Evolutionary conservation across 2,888 invertebrate genomes (phyloP).

Genomic region (Caenorhabditis sp.): DNA sequence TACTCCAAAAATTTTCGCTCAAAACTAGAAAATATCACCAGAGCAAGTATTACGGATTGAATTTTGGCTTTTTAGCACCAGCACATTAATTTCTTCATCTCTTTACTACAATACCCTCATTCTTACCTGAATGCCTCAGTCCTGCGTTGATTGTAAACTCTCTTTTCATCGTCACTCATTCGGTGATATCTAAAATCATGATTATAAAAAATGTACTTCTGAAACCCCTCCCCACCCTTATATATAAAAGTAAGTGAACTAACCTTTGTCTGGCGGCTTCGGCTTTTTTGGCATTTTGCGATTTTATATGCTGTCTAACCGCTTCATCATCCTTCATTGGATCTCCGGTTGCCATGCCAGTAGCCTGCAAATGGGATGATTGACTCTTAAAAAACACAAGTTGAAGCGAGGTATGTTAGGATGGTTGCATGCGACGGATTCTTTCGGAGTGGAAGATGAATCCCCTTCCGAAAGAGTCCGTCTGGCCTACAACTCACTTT

Average conservation of each 20-base stretch:
- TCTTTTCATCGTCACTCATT: constrained; percentile 66
- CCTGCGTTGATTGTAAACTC: constrained; percentile 66
- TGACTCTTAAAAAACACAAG: constrained; percentile 15
- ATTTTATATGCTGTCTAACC: constrained; percentile 62
- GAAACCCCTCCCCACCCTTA: neutral
- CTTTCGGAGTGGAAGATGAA: no score
- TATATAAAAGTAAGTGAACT: neutral
- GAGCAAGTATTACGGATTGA: no score
- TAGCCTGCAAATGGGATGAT: constrained; percentile 30
- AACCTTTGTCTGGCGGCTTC: constrained; percentile 66
- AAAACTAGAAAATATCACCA: no score
- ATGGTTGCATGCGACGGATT: no score
- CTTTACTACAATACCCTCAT: no score
- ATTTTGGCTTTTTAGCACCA: no score
- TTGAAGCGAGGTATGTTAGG: no score
- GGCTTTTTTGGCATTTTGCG: constrained; percentile 68
- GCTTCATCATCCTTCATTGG: constrained; percentile 63
- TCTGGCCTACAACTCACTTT: constrained; percentile 45
- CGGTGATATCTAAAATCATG: constrained; percentile 50
- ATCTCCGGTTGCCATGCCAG: constrained; percentile 50
- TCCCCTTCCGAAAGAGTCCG: no score
- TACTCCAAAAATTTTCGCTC: no score
- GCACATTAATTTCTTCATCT: neutral
- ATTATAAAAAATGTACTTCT: no score
- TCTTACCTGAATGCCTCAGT: constrained; percentile 64